Percentiles rank a stretch among this genome's conserved stretches.
These are phyloP conservation scores for Jacana jacana DNA, from an alignment of 2,113 vertebrate species.

Conservation along the genomic window DNA sequence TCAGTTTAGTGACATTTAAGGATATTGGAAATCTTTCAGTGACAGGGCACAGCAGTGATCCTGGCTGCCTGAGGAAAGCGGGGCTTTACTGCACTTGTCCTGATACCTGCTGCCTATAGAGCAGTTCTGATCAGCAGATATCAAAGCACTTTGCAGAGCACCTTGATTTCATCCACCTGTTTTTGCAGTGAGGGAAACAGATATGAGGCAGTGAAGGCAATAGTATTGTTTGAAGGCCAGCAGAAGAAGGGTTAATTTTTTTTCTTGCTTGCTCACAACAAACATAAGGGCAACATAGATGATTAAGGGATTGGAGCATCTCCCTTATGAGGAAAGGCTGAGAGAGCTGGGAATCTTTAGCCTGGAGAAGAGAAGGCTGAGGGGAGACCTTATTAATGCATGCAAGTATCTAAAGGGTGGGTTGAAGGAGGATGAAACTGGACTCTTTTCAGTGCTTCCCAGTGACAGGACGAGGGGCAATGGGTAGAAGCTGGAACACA, in stretches of 20 bases:
- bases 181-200: not conserved
- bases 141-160: not conserved
- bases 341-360: too few species aligned
- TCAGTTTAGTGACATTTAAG: not conserved
- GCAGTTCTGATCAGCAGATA: not conserved
- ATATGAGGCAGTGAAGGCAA: not conserved
- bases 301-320: too few species aligned
- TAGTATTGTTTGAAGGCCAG: not conserved
- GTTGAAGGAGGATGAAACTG: too few species aligned
- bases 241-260: not conserved
- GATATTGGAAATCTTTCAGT: not conserved
- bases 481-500: too few species aligned
- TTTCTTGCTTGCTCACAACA: not conserved
- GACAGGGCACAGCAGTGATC: accelerated
- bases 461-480: too few species aligned
- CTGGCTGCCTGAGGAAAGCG: not conserved
- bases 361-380: too few species aligned
- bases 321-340: too few species aligned
- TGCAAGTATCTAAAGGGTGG: too few species aligned
- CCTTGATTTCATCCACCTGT: not conserved
- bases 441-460: too few species aligned
- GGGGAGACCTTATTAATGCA: too few species aligned
- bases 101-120: not conserved
- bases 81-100: not conserved
- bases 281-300: not conserved